Evolutionary conservation across 2,113 vertebrate genomes (phyloP).

Genomic region (Origma solitaria): DNA sequence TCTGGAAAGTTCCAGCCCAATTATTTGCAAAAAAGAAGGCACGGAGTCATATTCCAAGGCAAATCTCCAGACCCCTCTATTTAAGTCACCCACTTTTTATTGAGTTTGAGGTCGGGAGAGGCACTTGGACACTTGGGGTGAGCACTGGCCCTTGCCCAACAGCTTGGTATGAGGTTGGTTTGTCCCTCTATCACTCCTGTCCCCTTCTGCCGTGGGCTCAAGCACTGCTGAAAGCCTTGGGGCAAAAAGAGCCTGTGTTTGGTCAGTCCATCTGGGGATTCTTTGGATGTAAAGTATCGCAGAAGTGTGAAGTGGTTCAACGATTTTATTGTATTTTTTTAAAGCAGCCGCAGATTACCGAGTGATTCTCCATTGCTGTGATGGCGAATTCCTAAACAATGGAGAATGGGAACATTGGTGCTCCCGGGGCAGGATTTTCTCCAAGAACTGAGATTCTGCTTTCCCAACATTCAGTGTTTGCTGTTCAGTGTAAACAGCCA

Average conservation of each 20-base stretch:
- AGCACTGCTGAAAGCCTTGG: neutral
- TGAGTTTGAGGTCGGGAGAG: neutral
- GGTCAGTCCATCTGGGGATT: neutral
- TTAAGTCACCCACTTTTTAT: neutral
- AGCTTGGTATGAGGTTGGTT: neutral
- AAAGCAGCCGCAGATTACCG: neutral
- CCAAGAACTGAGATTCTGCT: neutral
- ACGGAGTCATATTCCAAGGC: neutral
- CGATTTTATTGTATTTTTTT: neutral
- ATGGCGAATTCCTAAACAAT: neutral
- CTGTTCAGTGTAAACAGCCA: neutral
- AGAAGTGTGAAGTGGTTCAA: neutral
- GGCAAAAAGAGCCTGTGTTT: neutral
- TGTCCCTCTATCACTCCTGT: neutral
- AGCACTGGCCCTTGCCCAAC: neutral
- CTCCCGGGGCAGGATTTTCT: neutral
- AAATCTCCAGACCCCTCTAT: neutral
- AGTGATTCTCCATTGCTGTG: neutral
- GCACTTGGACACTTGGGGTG: neutral
- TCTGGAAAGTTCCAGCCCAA: neutral
- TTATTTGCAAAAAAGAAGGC: neutral
- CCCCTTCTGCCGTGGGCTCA: neutral
- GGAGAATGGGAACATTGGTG: neutral
- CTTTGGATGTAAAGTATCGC: neutral
- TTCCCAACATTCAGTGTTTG: neutral